Conservation (phyloP, 2,888 invertebrate genomes). For the Nasonia oneida region DNA sequence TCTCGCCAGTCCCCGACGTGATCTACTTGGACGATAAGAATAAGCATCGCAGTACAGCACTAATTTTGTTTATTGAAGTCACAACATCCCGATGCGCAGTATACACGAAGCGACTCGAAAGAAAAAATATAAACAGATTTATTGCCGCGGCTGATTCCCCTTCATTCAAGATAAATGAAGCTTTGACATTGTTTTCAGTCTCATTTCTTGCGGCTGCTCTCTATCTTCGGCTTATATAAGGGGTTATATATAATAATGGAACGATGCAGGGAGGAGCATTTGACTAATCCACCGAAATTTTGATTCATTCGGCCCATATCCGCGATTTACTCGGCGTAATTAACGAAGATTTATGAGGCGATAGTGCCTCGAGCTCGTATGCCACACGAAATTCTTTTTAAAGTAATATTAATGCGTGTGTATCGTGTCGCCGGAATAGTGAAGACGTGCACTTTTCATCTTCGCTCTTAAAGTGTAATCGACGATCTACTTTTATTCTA, state of each 20-base stretch:
- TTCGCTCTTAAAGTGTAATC: constrained; percentile 24
- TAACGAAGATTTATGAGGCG: constrained; percentile 5
- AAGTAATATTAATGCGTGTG: background rate
- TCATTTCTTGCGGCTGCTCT: background rate
- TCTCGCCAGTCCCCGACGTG: background rate
- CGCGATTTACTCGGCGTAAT: background rate
- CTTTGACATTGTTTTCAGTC: constrained; percentile 30
- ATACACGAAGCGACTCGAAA: background rate
- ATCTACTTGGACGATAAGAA: background rate
- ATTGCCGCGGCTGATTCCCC: background rate
- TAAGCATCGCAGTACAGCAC: background rate
- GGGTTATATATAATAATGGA: background rate
- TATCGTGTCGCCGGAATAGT: background rate
- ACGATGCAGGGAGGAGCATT: background rate
- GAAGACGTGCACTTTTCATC: constrained; percentile 4
- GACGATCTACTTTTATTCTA: constrained; percentile 12
- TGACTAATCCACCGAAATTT: constrained; percentile 26
- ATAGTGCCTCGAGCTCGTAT: background rate
- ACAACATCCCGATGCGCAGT: background rate
- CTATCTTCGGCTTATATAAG: background rate
- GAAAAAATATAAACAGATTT: constrained; percentile 36
- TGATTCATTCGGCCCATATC: constrained; percentile 16
- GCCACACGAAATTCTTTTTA: background rate
- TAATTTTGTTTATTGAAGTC: constrained; percentile 2
- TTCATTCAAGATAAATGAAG: constrained; percentile 42